Conservation (phyloP, 2,888 invertebrate species). For the Drepana falcataria region DNA sequence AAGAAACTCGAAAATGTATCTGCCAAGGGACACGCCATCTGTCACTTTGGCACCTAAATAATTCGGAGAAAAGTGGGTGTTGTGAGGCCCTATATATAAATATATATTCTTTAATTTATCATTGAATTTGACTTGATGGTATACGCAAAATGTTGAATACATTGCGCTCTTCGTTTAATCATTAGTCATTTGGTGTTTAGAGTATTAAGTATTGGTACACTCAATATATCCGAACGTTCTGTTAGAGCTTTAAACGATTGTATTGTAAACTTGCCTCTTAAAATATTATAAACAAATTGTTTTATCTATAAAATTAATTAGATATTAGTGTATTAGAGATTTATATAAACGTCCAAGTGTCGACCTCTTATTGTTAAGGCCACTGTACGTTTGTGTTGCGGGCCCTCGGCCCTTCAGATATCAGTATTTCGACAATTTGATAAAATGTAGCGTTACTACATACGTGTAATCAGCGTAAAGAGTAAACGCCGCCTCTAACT, state of each 20-base stretch:
- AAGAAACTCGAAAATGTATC: no score
- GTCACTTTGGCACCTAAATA: no score
- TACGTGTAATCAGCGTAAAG: slow-evolving; percentile 66
- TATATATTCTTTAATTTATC: no score
- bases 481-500: slow-evolving; percentile 64
- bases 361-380: slow-evolving; percentile 55
- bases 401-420: slow-evolving; percentile 56
- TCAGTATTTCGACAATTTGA: slow-evolving; percentile 76
- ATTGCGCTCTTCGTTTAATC: no score
- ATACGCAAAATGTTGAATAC: no score
- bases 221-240: slow-evolving; percentile 7
- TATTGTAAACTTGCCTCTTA: slow-evolving; percentile 10
- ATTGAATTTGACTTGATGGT: no score
- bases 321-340: slow-evolving; percentile 27
- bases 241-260: slow-evolving; percentile 32
- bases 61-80: no score
- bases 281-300: slow-evolving; percentile 24
- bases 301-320: slow-evolving; percentile 32
- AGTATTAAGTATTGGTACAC: background rate
- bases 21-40: no score
- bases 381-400: slow-evolving; percentile 69
- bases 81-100: no score
- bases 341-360: slow-evolving; percentile 30
- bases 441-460: slow-evolving; percentile 68
- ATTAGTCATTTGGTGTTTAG: slow-evolving; percentile 1